Percentiles rank a stretch among this genome's conserved stretches.
These are phyloP conservation scores for Amblyopsis rosae DNA, from an alignment of 2,113 vertebrate genomes.

Conservation along the genomic window DNA sequence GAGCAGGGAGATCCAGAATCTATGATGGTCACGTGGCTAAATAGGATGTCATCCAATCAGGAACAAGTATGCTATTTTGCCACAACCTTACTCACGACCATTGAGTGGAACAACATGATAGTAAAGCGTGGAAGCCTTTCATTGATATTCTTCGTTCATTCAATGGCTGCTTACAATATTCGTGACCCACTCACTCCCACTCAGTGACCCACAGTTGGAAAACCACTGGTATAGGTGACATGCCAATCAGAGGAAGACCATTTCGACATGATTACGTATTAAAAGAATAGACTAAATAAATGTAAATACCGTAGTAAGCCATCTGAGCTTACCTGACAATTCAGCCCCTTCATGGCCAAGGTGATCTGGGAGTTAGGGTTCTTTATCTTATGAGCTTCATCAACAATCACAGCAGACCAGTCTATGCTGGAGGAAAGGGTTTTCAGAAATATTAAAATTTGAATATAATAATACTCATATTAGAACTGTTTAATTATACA, in stretches of 20 bases:
- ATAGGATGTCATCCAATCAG: too few species aligned
- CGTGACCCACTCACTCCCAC: too few species aligned
- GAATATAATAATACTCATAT: background rate
- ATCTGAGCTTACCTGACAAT: slow-evolving; percentile 80
- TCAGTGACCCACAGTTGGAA: too few species aligned
- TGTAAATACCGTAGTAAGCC: background rate
- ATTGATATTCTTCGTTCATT: too few species aligned
- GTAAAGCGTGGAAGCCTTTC: too few species aligned
- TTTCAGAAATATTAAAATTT: background rate
- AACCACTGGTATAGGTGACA: too few species aligned
- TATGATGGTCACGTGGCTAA: too few species aligned
- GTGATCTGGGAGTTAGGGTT: slow-evolving; percentile 93
- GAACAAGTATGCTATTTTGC: too few species aligned
- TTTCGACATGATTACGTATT: background rate
- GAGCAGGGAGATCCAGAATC: too few species aligned
- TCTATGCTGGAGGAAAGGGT: slow-evolving; percentile 74
- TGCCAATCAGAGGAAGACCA: background rate
- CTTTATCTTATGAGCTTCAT: slow-evolving; percentile 95
- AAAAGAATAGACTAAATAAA: background rate
- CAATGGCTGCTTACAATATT: too few species aligned
- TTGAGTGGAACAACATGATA: too few species aligned
- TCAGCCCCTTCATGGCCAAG: slow-evolving; percentile 88
- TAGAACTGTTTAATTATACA: background rate
- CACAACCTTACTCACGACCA: too few species aligned
- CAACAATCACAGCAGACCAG: slow-evolving; percentile 92